Evolutionary conservation across 2,888 invertebrate genomes (phyloP), one percentile per base, ranked within the genome.

Genomic region (Cantharis rustica): DNA sequence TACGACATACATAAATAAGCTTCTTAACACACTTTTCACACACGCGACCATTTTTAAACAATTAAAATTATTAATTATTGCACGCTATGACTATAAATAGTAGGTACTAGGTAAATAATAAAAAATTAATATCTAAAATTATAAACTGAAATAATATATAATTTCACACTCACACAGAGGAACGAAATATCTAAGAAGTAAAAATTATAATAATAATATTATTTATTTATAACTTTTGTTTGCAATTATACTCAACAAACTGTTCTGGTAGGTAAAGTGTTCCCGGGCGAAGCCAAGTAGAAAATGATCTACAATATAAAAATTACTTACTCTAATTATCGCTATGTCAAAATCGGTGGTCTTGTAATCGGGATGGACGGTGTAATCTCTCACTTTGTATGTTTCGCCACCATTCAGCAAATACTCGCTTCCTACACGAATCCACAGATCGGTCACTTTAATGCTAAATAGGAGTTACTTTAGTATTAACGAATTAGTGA

Each of bases 341-440:
- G 47, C 71, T 13, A 75, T 75, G 16, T 75, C 71, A 20, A 68
- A 31, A 16, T 75, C 71, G 13, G 10, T 26, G 16, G 16, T 27
- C 3, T 10, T 13, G 20, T 68, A 71, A 9, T 68, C 2, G 15
- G 70, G 23, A 31, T 75, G 71, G 1, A 68, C 15, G 1, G 16
- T 13, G 2, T 66, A 11, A 62, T 71, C 13, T 10, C 10, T 10
- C 7, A 68, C 68, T 66, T 26, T 13, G 15, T 68, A 68, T 1
- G 16, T 68, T 71, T 68, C 7, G 1, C 66, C 71, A 15, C 31
- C 75, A 16, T 61, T n/a, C 10, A 20, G 16, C 31, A 75, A 61
- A 11, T 15, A n/a, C 5, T 47, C 20, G 47, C 68, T 75, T 66
- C 75, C 75, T 15, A 61, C 71, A 68, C 68, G 64, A 23, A 71